Evolutionary conservation across 2,113 vertebrate genomes (phyloP), one percentile per base, ranked within the genome.

Genomic region (Pimephales promelas): DNA sequence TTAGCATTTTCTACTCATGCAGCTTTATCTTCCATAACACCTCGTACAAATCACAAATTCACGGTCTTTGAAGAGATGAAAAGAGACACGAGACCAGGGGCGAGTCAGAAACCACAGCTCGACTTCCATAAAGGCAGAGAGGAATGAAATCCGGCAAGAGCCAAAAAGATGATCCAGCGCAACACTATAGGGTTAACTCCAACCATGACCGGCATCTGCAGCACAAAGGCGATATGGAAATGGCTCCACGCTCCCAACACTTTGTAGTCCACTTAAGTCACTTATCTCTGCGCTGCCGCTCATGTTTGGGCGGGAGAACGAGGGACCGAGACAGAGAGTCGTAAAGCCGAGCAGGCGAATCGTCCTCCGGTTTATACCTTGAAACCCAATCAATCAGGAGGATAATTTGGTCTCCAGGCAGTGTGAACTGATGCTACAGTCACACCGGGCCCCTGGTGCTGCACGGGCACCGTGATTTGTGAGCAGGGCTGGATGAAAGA

Each of bases 371-470:
- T 89, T 82, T 88, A 86, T 89, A 82, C 87, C 78, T 86, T 86
- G 80, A 85, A 88, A 85, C 87, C 86, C 84, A 86, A 89, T 89
- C 89, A 90, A 87, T 88, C 88, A 86, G 72, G 34, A 66, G 85
- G 84, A 83, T 87, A 82, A 89, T 89, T 88, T 87, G 85, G 87
- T 83, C 85, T 88, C 72, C 82, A 68, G 83, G 86, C 84, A 70
- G 75, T 57, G 52, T 74, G 79, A 76, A 76, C 71, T 79, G 85
- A 75, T 52, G 85, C 76, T 79, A 47, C 57, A 59, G 82, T 57
- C n/a, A 66, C 34, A 36, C 74, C 56, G 73, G 71, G 66, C 72
- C 26, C 54, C 36, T 47, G 77, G 75, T 71, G 74, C 76, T 47
- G 61, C 49, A 40, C 66, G 43, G 73, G 20, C 5, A 70, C 82